Conservation (phyloP, 2,888 invertebrate species). For the Pycnomerus fuliginosus region DNA sequence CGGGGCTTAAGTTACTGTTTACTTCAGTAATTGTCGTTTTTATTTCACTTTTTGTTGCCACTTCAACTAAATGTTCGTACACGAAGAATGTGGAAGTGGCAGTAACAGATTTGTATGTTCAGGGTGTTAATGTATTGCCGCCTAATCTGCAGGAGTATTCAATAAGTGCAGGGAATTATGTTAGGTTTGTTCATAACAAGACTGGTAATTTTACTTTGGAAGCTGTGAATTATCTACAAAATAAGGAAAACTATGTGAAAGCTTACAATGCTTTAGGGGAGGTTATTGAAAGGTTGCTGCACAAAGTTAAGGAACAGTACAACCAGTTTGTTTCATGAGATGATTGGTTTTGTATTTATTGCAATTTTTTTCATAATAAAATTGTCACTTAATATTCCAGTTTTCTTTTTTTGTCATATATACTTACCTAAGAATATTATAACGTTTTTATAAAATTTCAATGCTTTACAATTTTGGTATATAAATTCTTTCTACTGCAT, state of each 20-base stretch:
- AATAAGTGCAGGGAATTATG: slow-evolving; percentile 24
- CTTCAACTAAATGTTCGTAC: slow-evolving; percentile 33
- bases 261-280: slow-evolving; percentile 13
- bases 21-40: slow-evolving; percentile 20
- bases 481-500: no score
- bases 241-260: slow-evolving; percentile 16
- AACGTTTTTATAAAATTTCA: no score
- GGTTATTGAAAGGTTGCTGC: slow-evolving; percentile 2
- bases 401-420: no score
- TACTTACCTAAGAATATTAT: no score
- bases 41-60: slow-evolving; percentile 34
- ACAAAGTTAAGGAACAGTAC: slow-evolving; percentile 9
- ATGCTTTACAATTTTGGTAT: no score
- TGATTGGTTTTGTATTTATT: no score
- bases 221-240: slow-evolving; percentile 22
- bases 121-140: slow-evolving; percentile 29
- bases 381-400: no score
- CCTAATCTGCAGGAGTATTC: slow-evolving; percentile 27
- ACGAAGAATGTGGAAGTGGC: slow-evolving; percentile 32
- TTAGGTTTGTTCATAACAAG: slow-evolving; percentile 28
- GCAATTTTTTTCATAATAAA: no score
- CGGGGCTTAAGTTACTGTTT: slow-evolving; percentile 19
- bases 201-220: slow-evolving; percentile 29
- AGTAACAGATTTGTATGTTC: slow-evolving; percentile 26
- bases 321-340: slow-evolving; percentile 11